Base-by-base conservation (phyloP, 1,140 invertebrate species). In the Frieseomelitta varia region DNA sequence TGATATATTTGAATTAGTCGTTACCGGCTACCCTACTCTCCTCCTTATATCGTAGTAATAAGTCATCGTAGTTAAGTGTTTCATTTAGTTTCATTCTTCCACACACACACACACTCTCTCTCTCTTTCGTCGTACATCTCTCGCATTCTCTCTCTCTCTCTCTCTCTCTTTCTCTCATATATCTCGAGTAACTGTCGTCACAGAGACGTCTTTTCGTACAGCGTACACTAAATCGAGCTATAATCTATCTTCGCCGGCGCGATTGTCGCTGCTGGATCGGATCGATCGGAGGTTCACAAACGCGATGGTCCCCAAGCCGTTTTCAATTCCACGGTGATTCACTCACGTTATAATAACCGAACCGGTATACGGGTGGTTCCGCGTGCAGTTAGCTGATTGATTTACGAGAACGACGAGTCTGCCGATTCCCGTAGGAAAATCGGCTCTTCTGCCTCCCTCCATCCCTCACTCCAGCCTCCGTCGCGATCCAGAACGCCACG, bases 1-100 rank as follows among this genome's bases (percentile, higher is more conserved):
- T 93, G 93, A 93, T 94, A 93, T 94, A 93, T 94, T 93, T 88
- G 90, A 93, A 92, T 93, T 90, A 92, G 87, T 93, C 90, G 88
- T 93, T 91, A 91, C 90, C 92, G 85, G 88, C 88, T 90, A 90
- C 80, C 86, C 71, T 90, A 86, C 71, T 85, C 63, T 81, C 82
- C 75, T 63, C 71, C 61, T 69, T 68, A 61, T 86, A 88, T 89
- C 81, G 53, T 88, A 88, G 75, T 92, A 91, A 91, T 89, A 87
- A 90, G 84, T 92, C 90, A 86, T 92, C 87, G 85, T 89, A 86
- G 79, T 88, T 90, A 90, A 91, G 90, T 92, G 91, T 91, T 87
- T 90, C 90, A 87, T 75, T 89, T 88, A 87, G 88, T 68, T 24
- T 79, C 53, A 30, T 58, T 65, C 69, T 63, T 55, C n/a, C 69